Base-by-base conservation (phyloP, 2,113 vertebrate species). In the Stercorarius parasiticus region DNA sequence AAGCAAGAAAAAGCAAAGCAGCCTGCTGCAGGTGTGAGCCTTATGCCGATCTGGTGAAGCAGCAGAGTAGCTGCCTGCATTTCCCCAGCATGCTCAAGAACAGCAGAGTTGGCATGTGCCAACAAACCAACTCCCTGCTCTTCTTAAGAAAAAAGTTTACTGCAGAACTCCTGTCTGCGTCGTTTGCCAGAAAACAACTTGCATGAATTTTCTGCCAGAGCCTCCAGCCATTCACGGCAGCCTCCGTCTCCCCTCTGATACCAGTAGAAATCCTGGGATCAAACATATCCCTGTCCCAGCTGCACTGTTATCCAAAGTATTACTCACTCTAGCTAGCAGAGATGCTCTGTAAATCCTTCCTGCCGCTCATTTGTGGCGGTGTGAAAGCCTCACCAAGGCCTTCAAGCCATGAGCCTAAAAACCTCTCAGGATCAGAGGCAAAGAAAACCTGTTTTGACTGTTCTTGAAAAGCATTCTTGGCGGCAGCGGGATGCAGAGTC, bases 381-480 rank as follows among this genome's bases (percentile, higher is more conserved):
- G 13, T 32, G 43, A 92, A 88, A 71, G 64, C 29, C 34, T 78
- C 67, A 65, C 53, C 70, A 53, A 66, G 53, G 40, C 40, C 70
- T 65, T 90, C 45, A 58, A 69, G 49, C 74, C 50, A 73, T 5
- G 26, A 88, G 13, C 64, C 71, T 23, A 53, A 93, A 96, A 88
- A n/a, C 9, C 11, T 50, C 59, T 83, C 20, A 13, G 72, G 65
- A 88, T 34, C 49, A 93, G 76, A 86, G 43, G 42, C 43, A 64
- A 82, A 94, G 55, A 62, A 88, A 94, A 66, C 8, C 81, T 90
- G 86, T 67, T 95, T 42, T 88, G 72, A 67, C 69, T 56, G 67
- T 91, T 97, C 94, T 93, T 95, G 94, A 88, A 97, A 95, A 97
- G 93, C 93, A 86, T 86, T 92, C 76, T 74, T 93, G 85, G 90